These are phyloP conservation scores for Hylaeus volcanicus DNA, from an alignment of 1,140 invertebrate genomes.

Conservation along the genomic window DNA sequence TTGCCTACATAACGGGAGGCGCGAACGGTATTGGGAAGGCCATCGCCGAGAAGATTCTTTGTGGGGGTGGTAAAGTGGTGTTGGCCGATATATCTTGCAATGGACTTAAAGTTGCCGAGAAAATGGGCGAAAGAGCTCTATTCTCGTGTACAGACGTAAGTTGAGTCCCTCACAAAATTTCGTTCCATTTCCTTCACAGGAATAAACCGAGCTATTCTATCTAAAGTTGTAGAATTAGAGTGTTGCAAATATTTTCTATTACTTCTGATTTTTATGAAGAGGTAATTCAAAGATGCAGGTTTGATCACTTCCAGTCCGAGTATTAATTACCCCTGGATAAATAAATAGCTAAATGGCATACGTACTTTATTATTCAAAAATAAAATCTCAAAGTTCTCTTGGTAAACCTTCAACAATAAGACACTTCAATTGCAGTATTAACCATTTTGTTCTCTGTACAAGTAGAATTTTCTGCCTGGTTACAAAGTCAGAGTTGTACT, in stretches of 20 bases:
- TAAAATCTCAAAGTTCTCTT: too few relatives aligned
- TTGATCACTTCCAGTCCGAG: too few relatives aligned
- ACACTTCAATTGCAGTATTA: too few relatives aligned
- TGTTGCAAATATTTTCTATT: background rate
- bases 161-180: constrained; percentile 1
- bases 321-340: too few relatives aligned
- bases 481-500: background rate
- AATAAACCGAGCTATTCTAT: background rate
- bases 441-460: too few relatives aligned
- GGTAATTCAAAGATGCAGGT: background rate
- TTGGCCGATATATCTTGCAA: constrained; percentile 55
- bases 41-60: constrained; percentile 55
- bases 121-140: constrained; percentile 58
- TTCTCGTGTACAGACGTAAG: constrained; percentile 64
- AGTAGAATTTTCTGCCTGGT: too few relatives aligned
- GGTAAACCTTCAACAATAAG: too few relatives aligned
- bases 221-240: background rate
- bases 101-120: constrained; percentile 51
- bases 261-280: background rate
- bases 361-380: too few relatives aligned
- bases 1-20: constrained; percentile 63
- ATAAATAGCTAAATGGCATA: too few relatives aligned
- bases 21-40: constrained; percentile 64
- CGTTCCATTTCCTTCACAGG: background rate
- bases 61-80: constrained; percentile 60